Evolutionary conservation across 2,113 vertebrate species (phyloP).

Genomic region (Atractosteus spatula): DNA sequence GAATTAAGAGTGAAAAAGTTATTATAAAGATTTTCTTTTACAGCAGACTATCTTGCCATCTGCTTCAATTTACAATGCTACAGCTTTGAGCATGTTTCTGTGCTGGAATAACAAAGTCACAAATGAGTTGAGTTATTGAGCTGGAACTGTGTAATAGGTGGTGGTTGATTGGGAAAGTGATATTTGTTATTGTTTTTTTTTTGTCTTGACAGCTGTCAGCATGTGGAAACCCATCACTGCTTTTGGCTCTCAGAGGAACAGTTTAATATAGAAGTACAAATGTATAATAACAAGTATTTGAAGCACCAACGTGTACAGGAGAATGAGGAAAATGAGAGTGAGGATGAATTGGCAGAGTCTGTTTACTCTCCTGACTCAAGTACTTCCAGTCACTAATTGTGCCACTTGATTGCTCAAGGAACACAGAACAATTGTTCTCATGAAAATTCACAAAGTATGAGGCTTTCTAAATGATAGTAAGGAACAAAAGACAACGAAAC

Average conservation of each 20-base stretch:
- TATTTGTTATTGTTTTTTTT: neutral
- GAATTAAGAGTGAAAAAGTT: too few species aligned
- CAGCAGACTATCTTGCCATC: too few species aligned
- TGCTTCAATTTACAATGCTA: too few species aligned
- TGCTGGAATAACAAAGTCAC: neutral
- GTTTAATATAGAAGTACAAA: constrained; percentile 20
- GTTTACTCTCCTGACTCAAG: constrained; percentile 8
- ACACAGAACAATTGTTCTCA: constrained; percentile 31
- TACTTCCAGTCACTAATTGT: constrained; percentile 3
- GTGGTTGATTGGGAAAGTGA: neutral
- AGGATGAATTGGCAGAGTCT: constrained; percentile 19
- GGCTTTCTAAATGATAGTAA: too few species aligned
- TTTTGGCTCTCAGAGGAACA: constrained; percentile 25
- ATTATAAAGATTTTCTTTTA: too few species aligned
- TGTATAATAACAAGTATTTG: constrained; percentile 19
- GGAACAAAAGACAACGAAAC: too few species aligned
- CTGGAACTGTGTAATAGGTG: constrained; percentile 6
- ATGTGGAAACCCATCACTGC: constrained; percentile 18
- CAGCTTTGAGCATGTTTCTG: too few species aligned
- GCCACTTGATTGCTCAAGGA: neutral
- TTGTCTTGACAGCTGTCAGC: constrained; percentile 27
- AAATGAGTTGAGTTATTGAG: neutral
- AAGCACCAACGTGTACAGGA: neutral
- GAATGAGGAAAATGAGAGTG: constrained; percentile 15
- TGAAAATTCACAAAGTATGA: neutral